phyloP scores from a whole-genome alignment of 64 coral and sea anemone genomes.

The Pocillopora damicornis region DNA sequence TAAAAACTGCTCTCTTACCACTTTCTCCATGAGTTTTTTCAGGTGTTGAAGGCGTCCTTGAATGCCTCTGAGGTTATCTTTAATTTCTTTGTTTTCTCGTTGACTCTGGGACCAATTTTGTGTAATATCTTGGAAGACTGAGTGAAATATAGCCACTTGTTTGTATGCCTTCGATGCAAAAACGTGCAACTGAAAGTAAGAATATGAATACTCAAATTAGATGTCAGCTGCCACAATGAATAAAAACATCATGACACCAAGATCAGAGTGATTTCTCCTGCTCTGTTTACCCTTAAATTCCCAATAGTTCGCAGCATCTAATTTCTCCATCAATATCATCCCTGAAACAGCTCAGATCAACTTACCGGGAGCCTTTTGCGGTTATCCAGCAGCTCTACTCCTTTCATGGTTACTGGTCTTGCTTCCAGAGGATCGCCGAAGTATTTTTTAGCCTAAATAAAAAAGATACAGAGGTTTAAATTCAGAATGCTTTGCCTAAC shows the following conservation, averaged over 20 bases:
- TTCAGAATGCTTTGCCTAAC: not conserved
- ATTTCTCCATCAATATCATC: too few species aligned
- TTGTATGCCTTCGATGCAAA: conserved; percentile 24
- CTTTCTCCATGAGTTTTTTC: not conserved
- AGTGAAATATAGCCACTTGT: conserved; percentile 24
- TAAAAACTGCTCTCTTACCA: not conserved
- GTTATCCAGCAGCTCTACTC: not conserved
- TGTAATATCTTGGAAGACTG: not conserved
- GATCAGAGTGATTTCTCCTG: not conserved
- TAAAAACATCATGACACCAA: not conserved
- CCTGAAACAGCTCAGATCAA: not conserved
- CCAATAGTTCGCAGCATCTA: too few species aligned
- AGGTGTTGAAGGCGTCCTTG: not conserved
- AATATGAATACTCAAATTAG: not conserved
- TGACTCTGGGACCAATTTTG: not conserved
- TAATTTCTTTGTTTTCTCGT: not conserved
- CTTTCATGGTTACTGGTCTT: not conserved
- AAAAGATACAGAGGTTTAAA: not conserved
- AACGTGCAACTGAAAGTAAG: not conserved
- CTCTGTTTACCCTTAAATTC: too few species aligned
- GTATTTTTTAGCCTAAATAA: conserved; percentile 8
- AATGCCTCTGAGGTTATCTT: not conserved
- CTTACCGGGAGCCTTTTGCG: not conserved
- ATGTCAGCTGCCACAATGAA: not conserved
- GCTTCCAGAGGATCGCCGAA: conserved; percentile 17